These are phyloP conservation scores for Sinocyclocheilus grahami DNA, from an alignment of 2,113 vertebrate species.

Conservation along the genomic window DNA sequence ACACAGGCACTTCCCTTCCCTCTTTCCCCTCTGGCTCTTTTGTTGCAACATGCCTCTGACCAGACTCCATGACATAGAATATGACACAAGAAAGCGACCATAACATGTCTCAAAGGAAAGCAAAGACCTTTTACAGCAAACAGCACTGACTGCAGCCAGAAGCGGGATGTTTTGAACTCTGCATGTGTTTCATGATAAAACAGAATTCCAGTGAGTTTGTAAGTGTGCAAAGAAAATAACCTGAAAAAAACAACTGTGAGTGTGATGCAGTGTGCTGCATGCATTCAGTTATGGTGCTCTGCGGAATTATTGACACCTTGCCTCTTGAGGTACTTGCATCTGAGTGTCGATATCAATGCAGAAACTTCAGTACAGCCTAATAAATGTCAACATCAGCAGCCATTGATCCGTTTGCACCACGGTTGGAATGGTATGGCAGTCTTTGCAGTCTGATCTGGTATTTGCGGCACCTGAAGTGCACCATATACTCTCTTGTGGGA, in stretches of 20 bases:
- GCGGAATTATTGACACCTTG: conserved; percentile 43
- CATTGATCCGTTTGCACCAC: conserved; percentile 57
- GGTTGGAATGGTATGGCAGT: conserved; percentile 19
- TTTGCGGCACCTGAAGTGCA: neutral
- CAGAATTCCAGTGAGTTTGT: conserved; percentile 20
- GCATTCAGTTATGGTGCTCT: neutral
- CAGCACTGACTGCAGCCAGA: neutral
- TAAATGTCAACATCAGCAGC: conserved; percentile 57
- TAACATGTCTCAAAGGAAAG: conserved; percentile 16
- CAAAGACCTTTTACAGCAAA: neutral
- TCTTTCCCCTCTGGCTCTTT: conserved; percentile 16
- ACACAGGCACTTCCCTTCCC: neutral
- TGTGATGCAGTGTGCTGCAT: conserved; percentile 16
- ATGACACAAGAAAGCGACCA: neutral
- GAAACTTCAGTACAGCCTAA: conserved; percentile 49
- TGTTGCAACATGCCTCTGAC: conserved; percentile 31
- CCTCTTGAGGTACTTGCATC: conserved; percentile 48
- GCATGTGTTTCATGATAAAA: conserved; percentile 10
- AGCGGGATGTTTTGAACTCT: conserved; percentile 4
- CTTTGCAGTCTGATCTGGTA: conserved; percentile 20
- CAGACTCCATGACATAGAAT: conserved; percentile 22
- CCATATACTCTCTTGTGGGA: neutral
- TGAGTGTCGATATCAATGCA: conserved; percentile 56
- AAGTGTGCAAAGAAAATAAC: neutral
- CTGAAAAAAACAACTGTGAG: neutral